Conservation (phyloP, 2,888 invertebrate species). For the Pristionchus exspectatus region DNA sequence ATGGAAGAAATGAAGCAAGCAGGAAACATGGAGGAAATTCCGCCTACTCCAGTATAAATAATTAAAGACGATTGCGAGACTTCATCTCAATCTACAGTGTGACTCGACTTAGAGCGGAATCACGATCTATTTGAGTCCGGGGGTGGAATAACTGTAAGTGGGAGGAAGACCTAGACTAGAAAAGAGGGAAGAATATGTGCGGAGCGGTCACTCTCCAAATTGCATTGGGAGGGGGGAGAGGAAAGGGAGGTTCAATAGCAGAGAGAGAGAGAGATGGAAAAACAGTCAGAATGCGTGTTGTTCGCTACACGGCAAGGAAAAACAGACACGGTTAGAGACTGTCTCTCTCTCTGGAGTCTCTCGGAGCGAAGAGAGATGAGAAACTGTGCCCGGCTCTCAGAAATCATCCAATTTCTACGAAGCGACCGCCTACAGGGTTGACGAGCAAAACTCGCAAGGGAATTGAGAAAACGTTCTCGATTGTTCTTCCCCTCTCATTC, state of each 20-base stretch:
- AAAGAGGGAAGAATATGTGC: constrained; percentile 6
- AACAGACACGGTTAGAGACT: constrained; percentile 21
- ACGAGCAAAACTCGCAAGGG: constrained; percentile 17
- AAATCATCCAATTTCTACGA: constrained; percentile 5
- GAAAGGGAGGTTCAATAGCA: constrained; percentile 37
- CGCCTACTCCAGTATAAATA: constrained; percentile 5
- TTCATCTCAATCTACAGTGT: not conserved
- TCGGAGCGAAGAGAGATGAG: not conserved
- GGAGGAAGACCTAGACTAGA: not conserved
- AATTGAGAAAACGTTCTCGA: constrained; percentile 7
- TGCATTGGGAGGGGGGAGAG: constrained; percentile 24
- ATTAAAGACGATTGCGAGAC: not conserved
- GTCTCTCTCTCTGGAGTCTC: constrained; percentile 30
- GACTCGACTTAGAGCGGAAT: not conserved
- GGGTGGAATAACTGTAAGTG: not conserved
- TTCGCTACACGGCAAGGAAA: constrained; percentile 21
- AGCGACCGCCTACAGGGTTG: not conserved
- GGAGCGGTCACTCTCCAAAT: constrained; percentile 46
- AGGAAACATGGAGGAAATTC: constrained; percentile 30
- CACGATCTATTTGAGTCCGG: not conserved
- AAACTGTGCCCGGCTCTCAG: not conserved
- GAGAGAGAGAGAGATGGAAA: constrained; percentile 35
- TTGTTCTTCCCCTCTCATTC: constrained; percentile 1
- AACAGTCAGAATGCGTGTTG: constrained; percentile 30
- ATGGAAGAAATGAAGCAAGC: constrained; percentile 26